Percentiles rank a stretch among this genome's conserved stretches.
Evolutionary conservation across 1,140 invertebrate genomes (phyloP).

Genomic region (Drosophila sechellia): DNA sequence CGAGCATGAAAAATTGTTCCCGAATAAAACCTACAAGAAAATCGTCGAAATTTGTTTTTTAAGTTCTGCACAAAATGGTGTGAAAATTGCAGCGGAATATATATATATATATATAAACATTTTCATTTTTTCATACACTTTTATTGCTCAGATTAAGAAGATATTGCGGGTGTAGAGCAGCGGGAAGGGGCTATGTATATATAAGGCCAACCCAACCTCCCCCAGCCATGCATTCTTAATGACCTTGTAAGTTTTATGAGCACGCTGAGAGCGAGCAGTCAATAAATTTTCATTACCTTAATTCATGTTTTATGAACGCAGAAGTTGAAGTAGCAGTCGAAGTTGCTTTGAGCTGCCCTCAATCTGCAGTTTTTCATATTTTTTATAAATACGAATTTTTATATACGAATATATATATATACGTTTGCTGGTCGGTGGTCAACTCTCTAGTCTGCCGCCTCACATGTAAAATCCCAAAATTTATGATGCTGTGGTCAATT

Average conservation of each 20-base stretch:
- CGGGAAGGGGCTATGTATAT: not conserved
- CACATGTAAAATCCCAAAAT: constrained; percentile 75
- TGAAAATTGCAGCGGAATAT: constrained; percentile 47
- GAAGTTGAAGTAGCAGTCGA: constrained; percentile 46
- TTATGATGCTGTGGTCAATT: constrained; percentile 80
- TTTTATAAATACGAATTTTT: constrained; percentile 3
- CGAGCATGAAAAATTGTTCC: constrained; percentile 65
- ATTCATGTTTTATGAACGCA: constrained; percentile 74
- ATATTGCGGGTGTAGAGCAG: constrained; percentile 38
- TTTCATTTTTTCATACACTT: constrained; percentile 41
- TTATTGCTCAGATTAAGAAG: constrained; percentile 69
- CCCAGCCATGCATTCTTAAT: constrained; percentile 51
- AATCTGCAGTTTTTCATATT: constrained; percentile 25
- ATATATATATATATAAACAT: constrained; percentile 31
- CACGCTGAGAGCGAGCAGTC: constrained; percentile 49
- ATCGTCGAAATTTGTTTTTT: constrained; percentile 35
- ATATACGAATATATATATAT: constrained; percentile 12
- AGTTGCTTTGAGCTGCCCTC: constrained; percentile 41
- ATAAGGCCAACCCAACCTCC: constrained; percentile 1
- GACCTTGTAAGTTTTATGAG: constrained; percentile 68
- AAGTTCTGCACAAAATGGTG: constrained; percentile 33
- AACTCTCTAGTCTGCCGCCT: constrained; percentile 1
- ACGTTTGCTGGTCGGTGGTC: not conserved
- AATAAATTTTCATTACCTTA: constrained; percentile 82
- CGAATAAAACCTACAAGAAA: constrained; percentile 22